phyloP scores from a whole-genome alignment of 1,140 invertebrate species.

The Bombus breviceps region DNA sequence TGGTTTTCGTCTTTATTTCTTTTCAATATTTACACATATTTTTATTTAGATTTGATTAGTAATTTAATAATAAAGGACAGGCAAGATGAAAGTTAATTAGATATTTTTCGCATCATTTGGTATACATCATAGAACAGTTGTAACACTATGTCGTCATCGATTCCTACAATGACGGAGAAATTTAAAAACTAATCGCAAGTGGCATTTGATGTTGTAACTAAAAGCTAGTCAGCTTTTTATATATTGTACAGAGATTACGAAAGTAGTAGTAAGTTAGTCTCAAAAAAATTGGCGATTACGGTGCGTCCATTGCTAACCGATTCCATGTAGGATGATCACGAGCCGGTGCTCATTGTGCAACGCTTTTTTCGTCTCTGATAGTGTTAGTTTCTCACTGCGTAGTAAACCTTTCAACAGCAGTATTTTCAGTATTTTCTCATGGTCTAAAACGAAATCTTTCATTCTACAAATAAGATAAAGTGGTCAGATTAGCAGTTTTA shows the following conservation, averaged over 20 bases:
- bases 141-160: neutral
- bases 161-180: neutral
- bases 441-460: neutral
- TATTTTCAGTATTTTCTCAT: neutral
- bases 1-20: neutral
- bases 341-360: neutral
- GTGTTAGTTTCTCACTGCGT: neutral
- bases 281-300: neutral
- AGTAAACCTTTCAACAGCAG: neutral
- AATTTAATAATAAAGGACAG: too few relatives aligned
- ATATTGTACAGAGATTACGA: neutral
- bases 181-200: neutral
- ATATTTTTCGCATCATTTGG: neutral
- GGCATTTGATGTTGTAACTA: neutral
- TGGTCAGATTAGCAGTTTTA: neutral
- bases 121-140: too few relatives aligned
- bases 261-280: neutral
- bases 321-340: neutral
- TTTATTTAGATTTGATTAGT: too few relatives aligned
- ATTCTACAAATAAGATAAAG: neutral
- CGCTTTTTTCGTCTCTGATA: neutral
- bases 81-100: neutral
- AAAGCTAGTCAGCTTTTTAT: neutral
- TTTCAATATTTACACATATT: neutral
- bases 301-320: constrained; percentile 5